Evolutionary conservation across 2,113 vertebrate species (phyloP).

Genomic region (Ornithorhynchus anatinus): DNA sequence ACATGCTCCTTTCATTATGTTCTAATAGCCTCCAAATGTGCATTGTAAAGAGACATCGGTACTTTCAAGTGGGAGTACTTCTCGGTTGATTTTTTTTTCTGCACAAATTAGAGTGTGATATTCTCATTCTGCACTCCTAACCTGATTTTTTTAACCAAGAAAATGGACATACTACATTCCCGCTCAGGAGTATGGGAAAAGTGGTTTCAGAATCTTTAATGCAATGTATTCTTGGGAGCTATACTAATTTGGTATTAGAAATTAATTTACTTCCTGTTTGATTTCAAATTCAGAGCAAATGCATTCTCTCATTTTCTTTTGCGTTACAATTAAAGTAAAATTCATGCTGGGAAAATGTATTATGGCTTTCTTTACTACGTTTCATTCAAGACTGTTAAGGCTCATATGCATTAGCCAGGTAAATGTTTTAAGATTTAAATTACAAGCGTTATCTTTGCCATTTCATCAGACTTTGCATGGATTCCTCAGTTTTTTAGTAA

Average conservation of each 20-base stretch:
- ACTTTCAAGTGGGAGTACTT: slow-evolving; percentile 20
- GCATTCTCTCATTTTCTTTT: slow-evolving; percentile 39
- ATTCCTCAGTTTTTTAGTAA: neutral
- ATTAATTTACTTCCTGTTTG: slow-evolving; percentile 48
- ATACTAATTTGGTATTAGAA: slow-evolving; percentile 56
- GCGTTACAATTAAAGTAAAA: slow-evolving; percentile 16
- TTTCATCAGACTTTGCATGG: neutral
- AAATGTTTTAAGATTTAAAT: neutral
- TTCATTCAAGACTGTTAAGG: neutral
- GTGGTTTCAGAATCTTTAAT: slow-evolving; percentile 33
- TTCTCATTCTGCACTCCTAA: slow-evolving; percentile 41
- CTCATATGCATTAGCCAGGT: neutral
- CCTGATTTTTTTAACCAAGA: slow-evolving; percentile 50
- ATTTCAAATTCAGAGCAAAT: slow-evolving; percentile 48
- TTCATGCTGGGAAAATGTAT: neutral
- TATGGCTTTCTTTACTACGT: neutral
- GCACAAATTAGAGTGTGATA: slow-evolving; percentile 1
- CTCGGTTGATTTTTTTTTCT: neutral
- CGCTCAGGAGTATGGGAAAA: slow-evolving; percentile 40
- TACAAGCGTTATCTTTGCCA: neutral
- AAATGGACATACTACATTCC: neutral
- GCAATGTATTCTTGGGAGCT: slow-evolving; percentile 41
- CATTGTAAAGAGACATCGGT: neutral
- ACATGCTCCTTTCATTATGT: neutral
- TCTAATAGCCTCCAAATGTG: slow-evolving; percentile 5